Conservation (phyloP, 2,113 vertebrate genomes). For the Zosterops japonicus region DNA sequence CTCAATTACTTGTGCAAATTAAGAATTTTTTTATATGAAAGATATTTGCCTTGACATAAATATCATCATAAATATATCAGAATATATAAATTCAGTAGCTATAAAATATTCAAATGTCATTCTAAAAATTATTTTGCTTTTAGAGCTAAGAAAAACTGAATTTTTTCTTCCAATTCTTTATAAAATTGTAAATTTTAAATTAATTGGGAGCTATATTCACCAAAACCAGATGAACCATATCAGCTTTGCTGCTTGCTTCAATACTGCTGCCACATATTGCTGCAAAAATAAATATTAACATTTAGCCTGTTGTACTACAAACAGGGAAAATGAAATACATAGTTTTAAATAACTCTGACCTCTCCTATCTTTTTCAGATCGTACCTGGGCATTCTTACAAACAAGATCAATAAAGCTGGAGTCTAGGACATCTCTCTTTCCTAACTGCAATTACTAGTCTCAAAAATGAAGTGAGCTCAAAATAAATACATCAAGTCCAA, state of each 20-base stretch:
- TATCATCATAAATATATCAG: not conserved
- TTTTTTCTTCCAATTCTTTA: not conserved
- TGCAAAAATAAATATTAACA: not conserved
- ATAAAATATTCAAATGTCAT: not conserved
- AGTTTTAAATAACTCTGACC: not conserved
- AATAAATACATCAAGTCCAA: not conserved
- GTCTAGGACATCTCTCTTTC: not conserved
- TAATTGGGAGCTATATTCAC: not conserved
- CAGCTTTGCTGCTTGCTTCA: not conserved
- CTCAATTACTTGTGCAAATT: not conserved
- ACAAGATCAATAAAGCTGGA: not conserved
- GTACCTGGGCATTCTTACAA: not conserved
- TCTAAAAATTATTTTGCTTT: not conserved
- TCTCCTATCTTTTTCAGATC: not conserved
- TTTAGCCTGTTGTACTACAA: not conserved
- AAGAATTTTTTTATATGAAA: not conserved
- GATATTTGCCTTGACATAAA: not conserved
- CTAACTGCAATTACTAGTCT: not conserved
- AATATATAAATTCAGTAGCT: not conserved
- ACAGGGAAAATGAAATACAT: not conserved
- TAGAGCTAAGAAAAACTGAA: not conserved
- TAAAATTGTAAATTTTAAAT: not conserved
- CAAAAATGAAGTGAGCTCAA: not conserved
- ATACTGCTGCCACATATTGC: not conserved
- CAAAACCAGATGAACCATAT: not conserved